phyloP scores from a whole-genome alignment of 2,797 vertebrate species.

The Lepilemur septentrionalis region DNA sequence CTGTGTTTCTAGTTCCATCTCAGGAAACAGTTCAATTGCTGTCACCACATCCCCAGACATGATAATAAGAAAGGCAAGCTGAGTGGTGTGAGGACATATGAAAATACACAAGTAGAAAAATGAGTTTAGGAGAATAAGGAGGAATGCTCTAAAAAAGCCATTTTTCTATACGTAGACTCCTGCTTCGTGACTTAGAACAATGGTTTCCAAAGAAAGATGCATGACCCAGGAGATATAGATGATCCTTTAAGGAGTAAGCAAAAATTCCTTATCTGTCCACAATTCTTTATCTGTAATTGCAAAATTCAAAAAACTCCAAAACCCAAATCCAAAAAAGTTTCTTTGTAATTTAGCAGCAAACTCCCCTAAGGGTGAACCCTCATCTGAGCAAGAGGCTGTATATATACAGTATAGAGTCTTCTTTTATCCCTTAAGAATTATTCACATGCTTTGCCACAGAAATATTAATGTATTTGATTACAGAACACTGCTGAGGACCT shows the following conservation, averaged over 20 bases:
- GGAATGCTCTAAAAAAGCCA: neutral
- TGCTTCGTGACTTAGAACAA: neutral
- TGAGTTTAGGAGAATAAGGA: neutral
- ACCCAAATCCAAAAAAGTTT: neutral
- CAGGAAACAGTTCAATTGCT: neutral
- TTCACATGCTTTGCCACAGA: neutral
- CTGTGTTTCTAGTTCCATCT: neutral
- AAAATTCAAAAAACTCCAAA: neutral
- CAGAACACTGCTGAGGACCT: neutral
- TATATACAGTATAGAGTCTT: neutral
- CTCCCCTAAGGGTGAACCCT: neutral
- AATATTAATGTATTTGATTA: neutral
- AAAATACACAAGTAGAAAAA: neutral
- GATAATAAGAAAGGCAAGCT: neutral
- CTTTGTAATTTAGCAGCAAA: conserved; percentile 1
- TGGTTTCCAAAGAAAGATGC: neutral
- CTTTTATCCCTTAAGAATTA: neutral
- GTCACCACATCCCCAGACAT: neutral
- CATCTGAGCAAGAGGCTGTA: neutral
- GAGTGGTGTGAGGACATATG: neutral
- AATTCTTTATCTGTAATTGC: neutral
- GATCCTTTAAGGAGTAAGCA: neutral
- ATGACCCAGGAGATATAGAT: neutral
- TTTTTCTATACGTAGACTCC: neutral
- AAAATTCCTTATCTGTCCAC: neutral